Evolutionary conservation across 2,888 invertebrate genomes (phyloP).

Genomic region (Dyspetes luteomarginatus): DNA sequence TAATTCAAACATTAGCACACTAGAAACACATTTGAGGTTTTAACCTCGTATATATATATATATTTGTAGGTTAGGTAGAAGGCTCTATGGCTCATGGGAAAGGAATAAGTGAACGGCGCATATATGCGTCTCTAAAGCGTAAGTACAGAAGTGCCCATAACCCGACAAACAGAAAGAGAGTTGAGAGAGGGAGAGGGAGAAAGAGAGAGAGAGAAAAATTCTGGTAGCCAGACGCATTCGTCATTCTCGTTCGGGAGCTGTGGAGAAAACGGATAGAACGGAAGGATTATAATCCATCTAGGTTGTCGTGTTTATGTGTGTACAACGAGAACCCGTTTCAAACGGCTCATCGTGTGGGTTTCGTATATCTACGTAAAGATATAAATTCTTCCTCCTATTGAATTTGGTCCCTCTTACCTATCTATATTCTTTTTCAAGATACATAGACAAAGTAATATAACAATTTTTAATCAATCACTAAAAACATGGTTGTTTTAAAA

Average conservation of each 20-base stretch:
- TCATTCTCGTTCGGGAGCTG: conserved; percentile 49
- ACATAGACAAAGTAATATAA: not conserved
- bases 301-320: conserved; percentile 4
- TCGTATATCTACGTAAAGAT: not conserved
- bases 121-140: not conserved
- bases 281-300: conserved; percentile 46
- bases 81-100: not conserved
- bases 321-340: conserved; percentile 35
- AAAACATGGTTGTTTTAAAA: too few species aligned
- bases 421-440: not conserved
- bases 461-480: too few species aligned
- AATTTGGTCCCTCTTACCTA: not conserved
- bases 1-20: too few species aligned
- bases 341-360: too few species aligned
- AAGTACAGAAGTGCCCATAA: conserved; percentile 1
- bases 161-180: not conserved
- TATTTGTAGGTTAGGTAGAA: too few species aligned
- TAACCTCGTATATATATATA: too few species aligned
- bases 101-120: conserved; percentile 2
- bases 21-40: too few species aligned
- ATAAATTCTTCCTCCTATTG: conserved; percentile 10
- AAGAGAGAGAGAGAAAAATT: not conserved
- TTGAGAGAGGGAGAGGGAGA: not conserved
- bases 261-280: conserved; percentile 39
- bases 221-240: conserved; percentile 55